Evolutionary conservation across 1,140 invertebrate genomes (phyloP).

Genomic region (Lethrus apterus): DNA sequence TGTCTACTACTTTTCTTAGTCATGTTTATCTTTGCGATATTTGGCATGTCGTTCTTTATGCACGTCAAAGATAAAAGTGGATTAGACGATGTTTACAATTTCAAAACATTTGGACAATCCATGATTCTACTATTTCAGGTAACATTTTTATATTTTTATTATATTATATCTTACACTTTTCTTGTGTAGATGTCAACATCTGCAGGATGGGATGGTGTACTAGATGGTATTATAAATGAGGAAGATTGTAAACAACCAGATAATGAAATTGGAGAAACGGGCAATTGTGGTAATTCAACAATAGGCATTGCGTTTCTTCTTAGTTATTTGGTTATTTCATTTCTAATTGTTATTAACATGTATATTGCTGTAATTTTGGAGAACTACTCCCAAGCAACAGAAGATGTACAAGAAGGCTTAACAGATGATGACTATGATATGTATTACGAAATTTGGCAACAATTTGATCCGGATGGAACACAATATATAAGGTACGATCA

Average conservation of each 20-base stretch:
- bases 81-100: slow-evolving; percentile 95
- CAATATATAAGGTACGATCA: slow-evolving; percentile 93
- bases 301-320: slow-evolving; percentile 92
- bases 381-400: slow-evolving; percentile 93
- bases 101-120: slow-evolving; percentile 96
- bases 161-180: too few species aligned
- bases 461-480: slow-evolving; percentile 95
- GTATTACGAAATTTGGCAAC: slow-evolving; percentile 99
- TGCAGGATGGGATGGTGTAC: slow-evolving; percentile 92
- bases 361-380: slow-evolving; percentile 99
- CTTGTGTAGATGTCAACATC: slow-evolving; percentile 88
- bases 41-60: slow-evolving; percentile 99
- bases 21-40: slow-evolving; percentile 99
- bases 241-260: slow-evolving; percentile 83
- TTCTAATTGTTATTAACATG: slow-evolving; percentile 98
- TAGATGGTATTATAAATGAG: slow-evolving; percentile 94
- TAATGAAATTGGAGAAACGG: slow-evolving; percentile 77
- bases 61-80: slow-evolving; percentile 90
- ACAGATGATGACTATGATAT: slow-evolving; percentile 99
- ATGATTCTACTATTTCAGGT: slow-evolving; percentile 97
- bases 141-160: slow-evolving; percentile 17
- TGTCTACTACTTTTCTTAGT: slow-evolving; percentile 94
- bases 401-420: slow-evolving; percentile 96
- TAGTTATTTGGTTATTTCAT: slow-evolving; percentile 94
- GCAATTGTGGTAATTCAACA: slow-evolving; percentile 86